Evolutionary conservation across 2,113 vertebrate species (phyloP).

Genomic region (Macquaria ambigua): DNA sequence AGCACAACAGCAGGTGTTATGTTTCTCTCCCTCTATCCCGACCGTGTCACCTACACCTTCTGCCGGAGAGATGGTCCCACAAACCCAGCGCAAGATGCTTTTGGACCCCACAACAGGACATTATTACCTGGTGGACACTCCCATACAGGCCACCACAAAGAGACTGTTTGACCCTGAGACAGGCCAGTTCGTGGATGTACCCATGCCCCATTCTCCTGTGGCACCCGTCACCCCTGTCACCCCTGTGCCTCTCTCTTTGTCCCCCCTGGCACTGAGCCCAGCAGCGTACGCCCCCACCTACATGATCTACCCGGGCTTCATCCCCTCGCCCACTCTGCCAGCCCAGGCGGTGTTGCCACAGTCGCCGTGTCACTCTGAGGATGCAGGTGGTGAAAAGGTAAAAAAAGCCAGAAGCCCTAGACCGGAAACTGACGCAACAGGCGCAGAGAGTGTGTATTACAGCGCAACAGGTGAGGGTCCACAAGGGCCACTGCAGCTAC

Average conservation of each 20-base stretch:
- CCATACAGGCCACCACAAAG: slow-evolving; percentile 87
- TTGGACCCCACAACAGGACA: slow-evolving; percentile 94
- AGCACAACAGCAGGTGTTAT: slow-evolving; percentile 81
- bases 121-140: slow-evolving; percentile 95
- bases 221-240: slow-evolving; percentile 75
- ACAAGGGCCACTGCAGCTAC: slow-evolving; percentile 38
- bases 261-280: slow-evolving; percentile 78
- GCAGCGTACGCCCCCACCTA: slow-evolving; percentile 85
- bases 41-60: slow-evolving; percentile 69
- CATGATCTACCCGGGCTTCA: slow-evolving; percentile 92
- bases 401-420: slow-evolving; percentile 35
- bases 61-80: slow-evolving; percentile 67
- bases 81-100: slow-evolving; percentile 93
- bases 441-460: slow-evolving; percentile 87
- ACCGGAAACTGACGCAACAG: slow-evolving; percentile 52
- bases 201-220: slow-evolving; percentile 83
- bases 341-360: slow-evolving; percentile 56
- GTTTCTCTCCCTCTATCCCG: slow-evolving; percentile 85
- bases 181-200: slow-evolving; percentile 96
- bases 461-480: slow-evolving; percentile 82
- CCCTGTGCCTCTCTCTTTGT: slow-evolving; percentile 75
- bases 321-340: slow-evolving; percentile 85
- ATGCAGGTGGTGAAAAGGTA: slow-evolving; percentile 52
- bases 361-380: slow-evolving; percentile 73
- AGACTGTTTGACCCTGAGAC: slow-evolving; percentile 95